These are phyloP conservation scores for Lateolabrax maculatus DNA, from an alignment of 2,797 vertebrate species.

Conservation along the genomic window DNA sequence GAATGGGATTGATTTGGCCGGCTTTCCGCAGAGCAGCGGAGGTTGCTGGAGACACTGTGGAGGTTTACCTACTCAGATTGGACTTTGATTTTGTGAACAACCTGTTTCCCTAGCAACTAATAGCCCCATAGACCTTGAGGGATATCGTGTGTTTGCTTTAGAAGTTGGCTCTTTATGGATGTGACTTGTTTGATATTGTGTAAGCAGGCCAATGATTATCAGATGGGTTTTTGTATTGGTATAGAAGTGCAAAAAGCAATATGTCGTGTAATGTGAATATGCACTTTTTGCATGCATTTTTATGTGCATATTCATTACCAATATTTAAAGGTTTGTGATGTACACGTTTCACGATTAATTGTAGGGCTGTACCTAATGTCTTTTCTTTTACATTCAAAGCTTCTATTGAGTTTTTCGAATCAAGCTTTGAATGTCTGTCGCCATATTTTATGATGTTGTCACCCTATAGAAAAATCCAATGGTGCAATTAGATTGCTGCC, in stretches of 20 bases:
- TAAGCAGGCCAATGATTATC: slow-evolving; percentile 53
- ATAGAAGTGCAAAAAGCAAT: slow-evolving; percentile 16
- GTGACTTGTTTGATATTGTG: slow-evolving; percentile 43
- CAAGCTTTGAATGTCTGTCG: too few species aligned
- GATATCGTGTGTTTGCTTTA: slow-evolving; percentile 67
- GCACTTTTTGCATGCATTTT: background rate
- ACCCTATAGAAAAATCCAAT: too few species aligned
- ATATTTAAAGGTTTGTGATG: background rate
- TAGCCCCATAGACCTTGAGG: slow-evolving; percentile 57
- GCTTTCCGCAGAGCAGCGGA: slow-evolving; percentile 32
- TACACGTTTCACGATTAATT: too few species aligned
- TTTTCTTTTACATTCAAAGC: slow-evolving; percentile 6
- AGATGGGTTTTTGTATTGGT: slow-evolving; percentile 37
- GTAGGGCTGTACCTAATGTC: too few species aligned
- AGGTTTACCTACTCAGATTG: slow-evolving; percentile 57
- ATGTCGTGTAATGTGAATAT: background rate
- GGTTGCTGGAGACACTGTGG: slow-evolving; percentile 27
- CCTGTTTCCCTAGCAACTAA: slow-evolving; percentile 73
- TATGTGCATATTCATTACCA: background rate
- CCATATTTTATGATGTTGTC: too few species aligned
- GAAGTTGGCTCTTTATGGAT: slow-evolving; percentile 54
- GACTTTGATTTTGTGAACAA: slow-evolving; percentile 74
- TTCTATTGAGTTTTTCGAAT: too few species aligned
- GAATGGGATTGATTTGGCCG: slow-evolving; percentile 44
- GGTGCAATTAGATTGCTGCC: too few species aligned